Percentiles rank a stretch among this genome's conserved stretches.
phyloP scores from a whole-genome alignment of 2,113 vertebrate genomes.

The Alectura lathami region DNA sequence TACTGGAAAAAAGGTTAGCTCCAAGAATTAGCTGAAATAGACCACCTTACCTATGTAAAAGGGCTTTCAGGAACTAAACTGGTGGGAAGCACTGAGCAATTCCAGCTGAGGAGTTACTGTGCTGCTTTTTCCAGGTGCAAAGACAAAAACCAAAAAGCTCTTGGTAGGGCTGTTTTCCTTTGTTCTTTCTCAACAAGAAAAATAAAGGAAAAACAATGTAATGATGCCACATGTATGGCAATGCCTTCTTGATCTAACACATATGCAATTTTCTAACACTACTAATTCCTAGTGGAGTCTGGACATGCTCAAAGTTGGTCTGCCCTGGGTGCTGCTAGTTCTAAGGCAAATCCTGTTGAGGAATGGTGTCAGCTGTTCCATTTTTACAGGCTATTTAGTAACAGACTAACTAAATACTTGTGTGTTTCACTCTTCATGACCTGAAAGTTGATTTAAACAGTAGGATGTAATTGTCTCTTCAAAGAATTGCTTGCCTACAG shows the following conservation, averaged over 20 bases:
- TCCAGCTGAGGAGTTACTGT: constrained; percentile 52
- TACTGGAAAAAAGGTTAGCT: constrained; percentile 66
- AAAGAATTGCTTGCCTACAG: constrained; percentile 33
- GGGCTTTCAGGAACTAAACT: constrained; percentile 54
- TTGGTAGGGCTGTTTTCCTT: constrained; percentile 45
- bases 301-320: constrained; percentile 60
- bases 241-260: constrained; percentile 70
- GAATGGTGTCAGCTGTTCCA: neutral
- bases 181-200: constrained; percentile 42
- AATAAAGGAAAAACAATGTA: constrained; percentile 32
- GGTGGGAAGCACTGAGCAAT: constrained; percentile 52
- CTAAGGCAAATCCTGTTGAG: constrained; percentile 32
- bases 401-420: constrained; percentile 51
- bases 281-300: constrained; percentile 55
- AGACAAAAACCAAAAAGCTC: constrained; percentile 40
- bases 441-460: constrained; percentile 63
- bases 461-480: constrained; percentile 35
- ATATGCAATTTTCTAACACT: constrained; percentile 71
- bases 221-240: constrained; percentile 33
- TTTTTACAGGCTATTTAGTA: constrained; percentile 40
- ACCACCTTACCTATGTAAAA: constrained; percentile 53
- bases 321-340: constrained; percentile 71
- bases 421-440: constrained; percentile 60
- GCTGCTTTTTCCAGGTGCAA: constrained; percentile 52
- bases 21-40: constrained; percentile 54